A percentile compares a stretch with the other conserved stretches of the same genome.
These are phyloP conservation scores for Drosophila merina DNA, from an alignment of 2,888 invertebrate genomes.

Conservation along the genomic window DNA sequence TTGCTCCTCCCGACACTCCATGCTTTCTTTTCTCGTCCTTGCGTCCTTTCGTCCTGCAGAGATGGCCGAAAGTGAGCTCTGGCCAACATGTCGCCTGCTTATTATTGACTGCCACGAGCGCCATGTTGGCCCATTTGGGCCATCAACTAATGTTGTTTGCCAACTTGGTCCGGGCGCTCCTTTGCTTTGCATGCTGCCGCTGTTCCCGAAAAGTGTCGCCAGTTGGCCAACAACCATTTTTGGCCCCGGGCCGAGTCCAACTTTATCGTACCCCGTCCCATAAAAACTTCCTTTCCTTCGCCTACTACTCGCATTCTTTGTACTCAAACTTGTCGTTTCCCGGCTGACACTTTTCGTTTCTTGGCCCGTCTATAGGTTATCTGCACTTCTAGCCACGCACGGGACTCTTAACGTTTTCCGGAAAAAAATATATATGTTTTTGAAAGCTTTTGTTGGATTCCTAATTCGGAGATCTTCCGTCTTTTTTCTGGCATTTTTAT, in stretches of 20 bases:
- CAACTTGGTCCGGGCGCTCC: slow-evolving; percentile 57
- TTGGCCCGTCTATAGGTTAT: slow-evolving; percentile 64
- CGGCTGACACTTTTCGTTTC: slow-evolving; percentile 73
- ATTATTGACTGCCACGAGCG: slow-evolving; percentile 79
- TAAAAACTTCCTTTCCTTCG: slow-evolving; percentile 50
- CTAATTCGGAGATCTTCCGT: slow-evolving; percentile 44
- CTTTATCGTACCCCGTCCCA: slow-evolving; percentile 36
- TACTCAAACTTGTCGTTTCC: slow-evolving; percentile 48
- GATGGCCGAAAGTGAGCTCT: slow-evolving; percentile 60
- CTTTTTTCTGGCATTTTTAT: slow-evolving; percentile 51
- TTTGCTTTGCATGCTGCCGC: slow-evolving; percentile 37
- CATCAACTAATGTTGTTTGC: slow-evolving; percentile 80
- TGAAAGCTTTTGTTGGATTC: slow-evolving; percentile 43
- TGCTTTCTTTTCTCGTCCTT: slow-evolving; percentile 5
- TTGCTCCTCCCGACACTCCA: slow-evolving; percentile 1
- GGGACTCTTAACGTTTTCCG: slow-evolving; percentile 35
- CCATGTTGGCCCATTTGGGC: slow-evolving; percentile 75
- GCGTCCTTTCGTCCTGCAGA: background rate
- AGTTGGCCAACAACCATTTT: slow-evolving; percentile 37
- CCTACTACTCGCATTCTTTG: slow-evolving; percentile 23
- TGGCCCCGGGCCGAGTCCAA: slow-evolving; percentile 26
- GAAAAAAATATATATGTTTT: slow-evolving; percentile 10
- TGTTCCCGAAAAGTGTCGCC: slow-evolving; percentile 44
- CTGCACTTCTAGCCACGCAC: slow-evolving; percentile 29
- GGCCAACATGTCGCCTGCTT: slow-evolving; percentile 79